Base-by-base conservation (phyloP, 2,113 vertebrate species). In the Cryptotis parvus region DNA sequence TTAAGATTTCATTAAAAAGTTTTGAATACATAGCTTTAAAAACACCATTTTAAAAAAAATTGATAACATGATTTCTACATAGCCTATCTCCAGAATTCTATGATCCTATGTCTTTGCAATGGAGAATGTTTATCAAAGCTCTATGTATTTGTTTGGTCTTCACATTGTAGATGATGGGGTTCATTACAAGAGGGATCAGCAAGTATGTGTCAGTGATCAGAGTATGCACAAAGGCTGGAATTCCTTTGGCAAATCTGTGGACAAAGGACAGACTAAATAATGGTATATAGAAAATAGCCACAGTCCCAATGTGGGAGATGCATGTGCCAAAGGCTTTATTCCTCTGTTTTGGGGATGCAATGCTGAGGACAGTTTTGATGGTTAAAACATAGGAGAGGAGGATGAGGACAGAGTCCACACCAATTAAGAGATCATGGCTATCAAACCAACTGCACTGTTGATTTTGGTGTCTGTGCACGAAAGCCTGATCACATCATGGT, bases 401-500 rank as follows among this genome's bases (percentile, higher is more conserved):
- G 14, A 97, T 95, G 63, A 93, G 58, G 29, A 96, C 3, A 0
- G 94, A 96, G 72, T 97, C 96, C 18, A 96, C 73, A 2, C 96
- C 96, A 74, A 89, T 95, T 72, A 94, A 37, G 95, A 73, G 37
- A 95, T 91, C 80, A 96, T 84, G 69, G 95, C 90, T 14, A 89
- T 93, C 75, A 97, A 9, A 5, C 97, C 96, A 27, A 92, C 77
- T 22, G 33, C 87, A 41, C 5, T 96, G 18, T 96, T 97, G 77
- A 97, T 45, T 61, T 35, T 94, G 69, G 94, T 97, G 65, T 96
- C 96, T 49, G 93, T 91, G 73, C 96, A 97, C 0, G 96, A 96
- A n/a, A 96, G 81, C 84, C 93, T 97, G 92, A 96, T 96, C n/a
- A 96, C 96, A 16, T 96, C 94, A 1, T 93, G 95, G 43, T 96